Percentiles rank a stretch among this genome's conserved stretches.
phyloP scores from a whole-genome alignment of 2,113 vertebrate genomes.

The Ictidomys tridecemlineatus region DNA sequence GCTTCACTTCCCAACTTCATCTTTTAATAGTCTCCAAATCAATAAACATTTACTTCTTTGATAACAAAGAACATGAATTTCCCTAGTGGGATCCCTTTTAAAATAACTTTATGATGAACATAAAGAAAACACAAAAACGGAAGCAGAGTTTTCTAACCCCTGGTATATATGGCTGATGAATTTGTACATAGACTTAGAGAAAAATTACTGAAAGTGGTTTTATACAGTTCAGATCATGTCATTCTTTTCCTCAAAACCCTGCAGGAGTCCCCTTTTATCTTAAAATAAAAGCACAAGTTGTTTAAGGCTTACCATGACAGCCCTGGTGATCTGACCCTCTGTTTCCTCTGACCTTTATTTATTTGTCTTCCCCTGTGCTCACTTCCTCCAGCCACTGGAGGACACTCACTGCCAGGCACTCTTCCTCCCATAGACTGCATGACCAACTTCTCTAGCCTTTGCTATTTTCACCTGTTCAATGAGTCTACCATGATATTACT shows the following conservation, averaged over 20 bases:
- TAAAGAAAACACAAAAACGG: neutral
- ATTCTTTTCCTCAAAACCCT: neutral
- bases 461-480: neutral
- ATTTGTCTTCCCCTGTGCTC: neutral
- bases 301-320: neutral
- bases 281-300: neutral
- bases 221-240: neutral
- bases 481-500: neutral
- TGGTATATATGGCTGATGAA: neutral
- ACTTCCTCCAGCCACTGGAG: no score
- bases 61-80: constrained; percentile 39
- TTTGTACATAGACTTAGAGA: neutral
- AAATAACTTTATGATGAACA: neutral
- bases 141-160: neutral
- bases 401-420: neutral
- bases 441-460: neutral
- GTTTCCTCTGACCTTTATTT: neutral
- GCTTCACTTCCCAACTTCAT: neutral
- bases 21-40: constrained; percentile 9
- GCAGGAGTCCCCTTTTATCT: neutral
- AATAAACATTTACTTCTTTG: constrained; percentile 10
- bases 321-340: neutral
- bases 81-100: neutral
- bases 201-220: constrained; percentile 33
- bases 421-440: neutral